Conservation (phyloP, 2,797 vertebrate genomes). For the Clarias fuscus region DNA sequence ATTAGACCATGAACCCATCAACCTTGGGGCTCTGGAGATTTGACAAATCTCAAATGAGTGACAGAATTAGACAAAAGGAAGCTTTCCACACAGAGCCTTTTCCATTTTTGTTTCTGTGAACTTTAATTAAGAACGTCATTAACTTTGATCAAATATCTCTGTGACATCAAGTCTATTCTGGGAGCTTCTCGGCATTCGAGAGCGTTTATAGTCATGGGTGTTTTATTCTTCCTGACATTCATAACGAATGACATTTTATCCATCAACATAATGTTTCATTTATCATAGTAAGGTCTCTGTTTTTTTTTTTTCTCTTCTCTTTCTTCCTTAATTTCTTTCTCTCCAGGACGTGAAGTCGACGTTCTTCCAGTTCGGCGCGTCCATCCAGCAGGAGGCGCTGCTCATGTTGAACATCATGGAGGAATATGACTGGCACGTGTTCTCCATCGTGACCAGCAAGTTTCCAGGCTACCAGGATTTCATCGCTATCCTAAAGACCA, state of each 20-base stretch:
- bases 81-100: slow-evolving; percentile 17
- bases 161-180: slow-evolving; percentile 33
- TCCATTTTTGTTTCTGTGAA: slow-evolving; percentile 38
- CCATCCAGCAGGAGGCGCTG: slow-evolving; percentile 94
- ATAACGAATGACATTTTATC: not conserved
- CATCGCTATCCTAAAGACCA: slow-evolving; percentile 91
- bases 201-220: slow-evolving; percentile 28
- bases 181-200: slow-evolving; percentile 31
- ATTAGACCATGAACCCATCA: slow-evolving; percentile 47
- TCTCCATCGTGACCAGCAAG: slow-evolving; percentile 95
- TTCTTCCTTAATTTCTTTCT: not conserved
- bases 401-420: slow-evolving; percentile 99
- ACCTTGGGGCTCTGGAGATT: slow-evolving; percentile 38
- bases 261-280: not conserved
- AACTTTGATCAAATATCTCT: slow-evolving; percentile 37
- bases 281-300: not conserved
- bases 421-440: slow-evolving; percentile 98
- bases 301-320: not conserved
- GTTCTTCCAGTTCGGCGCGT: slow-evolving; percentile 97
- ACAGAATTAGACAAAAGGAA: slow-evolving; percentile 43
- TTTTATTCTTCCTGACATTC: slow-evolving; percentile 11
- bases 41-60: slow-evolving; percentile 41
- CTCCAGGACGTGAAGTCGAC: slow-evolving; percentile 91
- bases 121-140: slow-evolving; percentile 50
- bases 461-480: slow-evolving; percentile 97